Base-by-base conservation (phyloP, 2,888 invertebrate genomes). In the Hemicrepidius hirtus region DNA sequence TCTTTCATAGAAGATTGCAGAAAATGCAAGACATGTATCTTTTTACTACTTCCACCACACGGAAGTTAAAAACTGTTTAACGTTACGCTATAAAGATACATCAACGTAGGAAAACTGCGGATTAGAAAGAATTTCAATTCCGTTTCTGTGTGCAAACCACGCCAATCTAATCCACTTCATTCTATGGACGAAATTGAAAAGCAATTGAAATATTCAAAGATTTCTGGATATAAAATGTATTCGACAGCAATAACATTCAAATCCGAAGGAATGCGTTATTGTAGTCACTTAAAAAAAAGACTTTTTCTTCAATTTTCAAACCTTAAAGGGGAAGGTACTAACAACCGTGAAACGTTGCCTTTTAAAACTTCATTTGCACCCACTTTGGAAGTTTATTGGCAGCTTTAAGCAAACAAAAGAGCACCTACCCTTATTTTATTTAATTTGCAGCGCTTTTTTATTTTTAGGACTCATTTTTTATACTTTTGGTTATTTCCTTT, bases 41-140 rank as follows among this genome's bases (percentile, higher is more conserved):
- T 32, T 16, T 49, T 4, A 13, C 13, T 18, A 18, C n/a, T 4
- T 32, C 44, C 18, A 18, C 18, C 2, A 18, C 44, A 9, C 44
- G 44, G 44, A 44, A 44, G 13, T 44, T 9, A n/a, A 57, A 57
- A 57, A 16, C n/a, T 57, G 28, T 57, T 57, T 57, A 50, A 50
- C 24, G 24, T 18, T 24, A 2, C 9, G 35, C 35, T 32, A 7
- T 18, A 20, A 16, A 32, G 55, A 57, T 37, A 20, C 18, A 16
- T 57, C 37, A 35, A 32, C 32, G 35, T 35, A 20, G 16, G 20
- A 16, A 57, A 49, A 57, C 35, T 35, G 24, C 1, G 55, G 55
- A 57, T 57, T 57, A 57, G 55, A 24, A 57, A 57, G 55, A 24
- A 57, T 57, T 57, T 18, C 55, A 57, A 57, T 57, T 57, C 35